Evolutionary conservation across 23 tunicate genomes (phyloP), one percentile per base, ranked within the genome.

Genomic region (Styela plicata): DNA sequence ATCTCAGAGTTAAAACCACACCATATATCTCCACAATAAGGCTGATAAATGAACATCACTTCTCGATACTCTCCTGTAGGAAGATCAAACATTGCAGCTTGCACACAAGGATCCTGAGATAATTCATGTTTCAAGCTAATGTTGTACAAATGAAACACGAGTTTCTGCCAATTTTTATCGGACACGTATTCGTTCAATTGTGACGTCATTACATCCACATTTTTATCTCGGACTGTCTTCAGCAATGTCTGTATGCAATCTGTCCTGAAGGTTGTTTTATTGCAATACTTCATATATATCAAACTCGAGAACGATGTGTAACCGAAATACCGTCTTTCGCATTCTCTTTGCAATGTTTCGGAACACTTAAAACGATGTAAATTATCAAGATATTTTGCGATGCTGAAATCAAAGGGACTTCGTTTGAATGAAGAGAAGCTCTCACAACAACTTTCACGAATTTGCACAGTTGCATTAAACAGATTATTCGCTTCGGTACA

Each of bases 1-100:
- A 44, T 13, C 13, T 7, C 57, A 44, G 82, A 53, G 32, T 77
- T 64, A 19, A 77, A 29, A 37, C 82, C 82, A 64, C 63, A 77
- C 82, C 82, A 77, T 21, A 53, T 61, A 26, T 37, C 31, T 16
- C 53, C 82, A 77, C 82, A 77, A 44, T 37, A 77, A 2, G 82
- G 82, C 53, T 37, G 28, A 61, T 37, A 77, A 52, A 34, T 64
- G 21, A 63, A 33, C 32, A 37, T 77, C 1, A 77, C 35, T 61
- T 77, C 82, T 5, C 52, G 82, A 18, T 25, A 77, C 3, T 24
- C 28, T 20, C 82, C 82, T 5, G 57, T 5, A 5, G 57, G 57
- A 7, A 44, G 13, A 13, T 44, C 57, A 13, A 44, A 44, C 57
- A 44, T 44, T 5, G 7, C 13, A 44, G 13, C 57, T 44, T 44